Percentiles rank a stretch among this genome's conserved stretches.
phyloP scores from a whole-genome alignment of 1,140 invertebrate genomes.

The Aleiodes sp. region DNA sequence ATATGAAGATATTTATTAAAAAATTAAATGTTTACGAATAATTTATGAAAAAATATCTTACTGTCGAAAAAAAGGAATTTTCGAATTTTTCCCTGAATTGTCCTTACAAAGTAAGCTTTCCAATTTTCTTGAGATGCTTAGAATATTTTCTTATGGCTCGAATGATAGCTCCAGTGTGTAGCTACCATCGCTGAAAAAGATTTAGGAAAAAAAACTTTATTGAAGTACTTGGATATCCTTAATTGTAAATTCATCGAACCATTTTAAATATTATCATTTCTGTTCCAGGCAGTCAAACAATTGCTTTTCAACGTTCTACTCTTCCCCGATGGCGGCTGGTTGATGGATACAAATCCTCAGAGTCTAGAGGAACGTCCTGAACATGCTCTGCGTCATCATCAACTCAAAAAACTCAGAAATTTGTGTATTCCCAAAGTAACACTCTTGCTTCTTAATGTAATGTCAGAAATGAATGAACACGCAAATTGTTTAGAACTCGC shows the following conservation, averaged over 20 bases:
- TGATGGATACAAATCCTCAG: slow-evolving; percentile 75
- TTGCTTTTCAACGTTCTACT: slow-evolving; percentile 88
- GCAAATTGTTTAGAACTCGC: slow-evolving; percentile 82
- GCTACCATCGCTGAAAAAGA: neutral
- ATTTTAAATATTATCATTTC: neutral
- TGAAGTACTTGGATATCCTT: too few species aligned
- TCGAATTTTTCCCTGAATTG: too few species aligned
- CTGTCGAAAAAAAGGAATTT: too few species aligned
- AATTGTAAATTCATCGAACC: neutral
- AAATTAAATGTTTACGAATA: neutral
- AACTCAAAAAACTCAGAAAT: slow-evolving; percentile 79
- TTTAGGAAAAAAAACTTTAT: neutral
- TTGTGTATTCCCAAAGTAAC: slow-evolving; percentile 86
- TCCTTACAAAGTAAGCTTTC: too few species aligned
- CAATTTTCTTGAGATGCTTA: neutral
- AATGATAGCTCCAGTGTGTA: too few species aligned
- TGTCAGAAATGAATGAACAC: slow-evolving; percentile 79
- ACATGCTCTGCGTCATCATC: slow-evolving; percentile 68
- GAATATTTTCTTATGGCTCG: too few species aligned
- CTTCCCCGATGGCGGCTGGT: slow-evolving; percentile 91
- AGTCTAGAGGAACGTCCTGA: slow-evolving; percentile 62
- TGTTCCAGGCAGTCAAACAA: slow-evolving; percentile 74
- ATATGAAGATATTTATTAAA: too few species aligned
- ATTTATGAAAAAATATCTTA: too few species aligned
- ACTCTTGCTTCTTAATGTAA: slow-evolving; percentile 81